Conservation (phyloP, 2,888 invertebrate species). For the Patella pellucida region DNA sequence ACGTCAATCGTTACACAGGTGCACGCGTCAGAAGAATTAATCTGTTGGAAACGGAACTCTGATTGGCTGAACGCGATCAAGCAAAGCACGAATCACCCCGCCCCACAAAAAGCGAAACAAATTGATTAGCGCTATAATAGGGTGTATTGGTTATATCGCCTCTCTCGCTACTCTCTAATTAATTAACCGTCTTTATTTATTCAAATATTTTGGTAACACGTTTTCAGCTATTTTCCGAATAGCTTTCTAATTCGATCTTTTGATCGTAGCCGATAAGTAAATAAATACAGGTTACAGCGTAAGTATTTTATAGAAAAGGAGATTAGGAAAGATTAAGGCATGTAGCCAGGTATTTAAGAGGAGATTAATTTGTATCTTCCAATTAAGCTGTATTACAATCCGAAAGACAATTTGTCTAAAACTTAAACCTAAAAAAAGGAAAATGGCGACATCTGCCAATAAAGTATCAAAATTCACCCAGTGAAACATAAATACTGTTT, state of each 20-base stretch:
- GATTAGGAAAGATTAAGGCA: no score
- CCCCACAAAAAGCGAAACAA: conserved; percentile 5
- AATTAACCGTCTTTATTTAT: no score
- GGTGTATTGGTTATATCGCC: conserved; percentile 1
- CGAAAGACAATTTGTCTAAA: no score
- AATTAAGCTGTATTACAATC: no score
- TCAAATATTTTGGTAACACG: conserved; percentile 1
- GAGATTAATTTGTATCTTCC: no score
- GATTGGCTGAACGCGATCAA: background rate
- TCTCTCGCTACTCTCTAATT: background rate
- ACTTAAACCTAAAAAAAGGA: no score
- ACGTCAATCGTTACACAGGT: background rate
- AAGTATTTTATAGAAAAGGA: no score
- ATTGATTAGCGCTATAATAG: conserved; percentile 7
- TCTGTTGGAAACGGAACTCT: background rate
- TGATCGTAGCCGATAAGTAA: background rate
- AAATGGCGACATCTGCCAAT: no score
- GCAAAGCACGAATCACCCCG: background rate
- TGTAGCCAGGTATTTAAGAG: no score
- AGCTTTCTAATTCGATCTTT: background rate
- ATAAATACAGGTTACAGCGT: background rate
- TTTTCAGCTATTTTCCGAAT: background rate
- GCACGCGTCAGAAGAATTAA: conserved; percentile 1
- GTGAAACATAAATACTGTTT: no score
- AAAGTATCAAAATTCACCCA: no score